A percentile compares a stretch with the other conserved stretches of the same genome.
Conservation (phyloP, 2,888 invertebrate species). For the Baronia brevicornis region DNA sequence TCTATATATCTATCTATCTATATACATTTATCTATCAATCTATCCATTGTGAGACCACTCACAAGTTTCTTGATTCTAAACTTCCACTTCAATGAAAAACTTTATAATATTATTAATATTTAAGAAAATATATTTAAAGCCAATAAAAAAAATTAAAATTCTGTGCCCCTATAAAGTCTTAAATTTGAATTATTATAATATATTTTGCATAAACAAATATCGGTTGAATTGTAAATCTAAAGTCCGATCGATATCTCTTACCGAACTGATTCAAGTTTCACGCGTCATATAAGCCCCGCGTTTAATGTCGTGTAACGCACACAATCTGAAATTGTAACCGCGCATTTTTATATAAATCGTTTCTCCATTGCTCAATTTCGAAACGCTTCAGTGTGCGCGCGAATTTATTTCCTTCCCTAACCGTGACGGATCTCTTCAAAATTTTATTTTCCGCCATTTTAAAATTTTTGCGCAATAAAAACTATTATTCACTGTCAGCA, state of each 20-base stretch:
- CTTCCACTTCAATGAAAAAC: no score
- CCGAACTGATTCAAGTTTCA: conserved; percentile 51
- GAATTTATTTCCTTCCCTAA: conserved; percentile 41
- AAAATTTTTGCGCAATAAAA: conserved; percentile 29
- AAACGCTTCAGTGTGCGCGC: conserved; percentile 33
- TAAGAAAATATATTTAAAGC: no score
- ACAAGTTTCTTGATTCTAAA: no score
- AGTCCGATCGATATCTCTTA: conserved; percentile 14
- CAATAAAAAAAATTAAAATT: no score
- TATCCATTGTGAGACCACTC: no score
- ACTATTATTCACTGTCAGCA: conserved; percentile 22
- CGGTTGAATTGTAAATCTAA: conserved; percentile 2
- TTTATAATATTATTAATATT: no score
- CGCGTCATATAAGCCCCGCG: conserved; percentile 56
- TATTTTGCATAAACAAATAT: no score
- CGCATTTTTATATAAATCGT: conserved; percentile 54
- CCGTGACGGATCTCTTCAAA: conserved; percentile 36
- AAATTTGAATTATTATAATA: no score
- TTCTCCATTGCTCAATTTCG: conserved; percentile 53
- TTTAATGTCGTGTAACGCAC: conserved; percentile 66
- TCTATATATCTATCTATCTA: no score
- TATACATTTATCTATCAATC: no score
- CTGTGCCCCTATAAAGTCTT: no score
- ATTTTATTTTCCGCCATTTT: conserved; percentile 28
- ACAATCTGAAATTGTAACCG: conserved; percentile 35